These are phyloP conservation scores for Poecilus cupreus DNA, from an alignment of 2,888 invertebrate genomes.

Conservation along the genomic window DNA sequence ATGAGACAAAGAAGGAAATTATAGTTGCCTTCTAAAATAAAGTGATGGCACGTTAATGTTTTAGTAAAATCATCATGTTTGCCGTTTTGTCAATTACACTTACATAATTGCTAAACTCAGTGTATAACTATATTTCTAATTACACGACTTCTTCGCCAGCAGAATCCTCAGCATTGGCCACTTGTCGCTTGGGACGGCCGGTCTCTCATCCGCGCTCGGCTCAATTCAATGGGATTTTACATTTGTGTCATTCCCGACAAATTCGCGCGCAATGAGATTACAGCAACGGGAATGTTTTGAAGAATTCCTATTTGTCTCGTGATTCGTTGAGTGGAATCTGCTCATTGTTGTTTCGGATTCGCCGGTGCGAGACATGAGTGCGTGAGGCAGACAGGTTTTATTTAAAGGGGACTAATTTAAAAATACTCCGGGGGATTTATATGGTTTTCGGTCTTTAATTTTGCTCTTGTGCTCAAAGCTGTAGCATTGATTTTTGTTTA, in stretches of 20 bases:
- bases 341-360: constrained; percentile 13
- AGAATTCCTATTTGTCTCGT: constrained; percentile 34
- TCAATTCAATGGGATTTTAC: constrained; percentile 27
- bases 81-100: no score
- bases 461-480: not conserved
- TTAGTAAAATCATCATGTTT: no score
- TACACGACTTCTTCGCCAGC: no score
- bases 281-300: constrained; percentile 22
- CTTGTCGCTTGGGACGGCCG: not conserved
- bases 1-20: no score
- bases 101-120: no score
- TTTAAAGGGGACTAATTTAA: constrained; percentile 6
- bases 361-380: not conserved
- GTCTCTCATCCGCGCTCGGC: not conserved
- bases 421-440: not conserved
- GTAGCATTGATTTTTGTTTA: no score
- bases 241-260: constrained; percentile 18
- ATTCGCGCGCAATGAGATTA: constrained; percentile 5
- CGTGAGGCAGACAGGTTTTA: constrained; percentile 2
- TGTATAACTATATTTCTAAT: no score
- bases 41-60: no score
- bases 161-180: not conserved
- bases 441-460: not conserved
- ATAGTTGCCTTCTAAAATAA: no score
- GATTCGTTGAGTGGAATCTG: not conserved